Evolutionary conservation across 2,888 invertebrate genomes (phyloP).

Genomic region (Platycnemis pennipes): DNA sequence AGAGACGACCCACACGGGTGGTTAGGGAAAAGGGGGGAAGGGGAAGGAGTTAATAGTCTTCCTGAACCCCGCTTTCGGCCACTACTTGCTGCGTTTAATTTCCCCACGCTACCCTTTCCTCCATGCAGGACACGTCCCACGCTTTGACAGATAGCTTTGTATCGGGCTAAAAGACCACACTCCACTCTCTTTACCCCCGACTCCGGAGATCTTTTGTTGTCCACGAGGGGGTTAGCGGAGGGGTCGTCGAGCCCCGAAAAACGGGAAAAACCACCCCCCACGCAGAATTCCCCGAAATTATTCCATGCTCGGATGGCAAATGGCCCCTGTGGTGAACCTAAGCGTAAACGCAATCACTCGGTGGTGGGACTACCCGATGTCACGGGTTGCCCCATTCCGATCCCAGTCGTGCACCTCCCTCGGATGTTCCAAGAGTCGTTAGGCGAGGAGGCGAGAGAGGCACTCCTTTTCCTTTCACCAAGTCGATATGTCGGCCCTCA

Average conservation of each 20-base stretch:
- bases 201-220: neutral
- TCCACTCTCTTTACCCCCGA: neutral
- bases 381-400: neutral
- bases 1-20: slow-evolving; percentile 1
- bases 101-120: neutral
- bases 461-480: neutral
- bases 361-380: neutral
- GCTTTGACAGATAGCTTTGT: neutral
- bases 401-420: too few relatives aligned
- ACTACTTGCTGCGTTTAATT: slow-evolving; percentile 13
- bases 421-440: neutral
- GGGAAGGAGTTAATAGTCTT: neutral
- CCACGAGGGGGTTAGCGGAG: neutral
- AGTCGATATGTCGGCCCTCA: neutral
- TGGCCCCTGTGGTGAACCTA: neutral
- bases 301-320: neutral
- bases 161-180: neutral
- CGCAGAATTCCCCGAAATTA: neutral
- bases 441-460: neutral
- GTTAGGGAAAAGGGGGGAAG: neutral
- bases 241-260: neutral
- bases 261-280: neutral
- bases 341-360: neutral
- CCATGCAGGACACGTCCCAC: neutral
- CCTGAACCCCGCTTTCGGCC: neutral